phyloP scores from a whole-genome alignment of 2,113 vertebrate species.

The Glaucidium brasilianum region DNA sequence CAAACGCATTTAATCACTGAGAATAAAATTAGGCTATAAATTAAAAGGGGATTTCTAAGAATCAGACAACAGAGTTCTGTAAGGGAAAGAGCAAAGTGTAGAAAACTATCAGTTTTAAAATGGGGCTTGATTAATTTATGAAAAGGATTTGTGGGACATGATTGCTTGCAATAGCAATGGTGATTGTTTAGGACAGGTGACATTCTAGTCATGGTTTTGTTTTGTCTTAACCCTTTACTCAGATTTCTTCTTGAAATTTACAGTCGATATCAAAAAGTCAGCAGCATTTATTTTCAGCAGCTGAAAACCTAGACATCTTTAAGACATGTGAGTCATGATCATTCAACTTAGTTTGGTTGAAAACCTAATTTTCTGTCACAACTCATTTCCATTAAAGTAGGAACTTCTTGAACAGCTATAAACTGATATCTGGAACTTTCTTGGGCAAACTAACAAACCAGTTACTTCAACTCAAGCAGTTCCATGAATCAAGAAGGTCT shows the following conservation, averaged over 20 bases:
- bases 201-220: neutral
- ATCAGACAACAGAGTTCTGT: neutral
- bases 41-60: constrained; percentile 40
- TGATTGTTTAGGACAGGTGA: neutral
- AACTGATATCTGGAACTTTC: neutral
- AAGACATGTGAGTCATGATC: neutral
- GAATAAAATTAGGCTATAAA: constrained; percentile 31
- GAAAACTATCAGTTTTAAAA: neutral
- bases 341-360: neutral
- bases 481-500: neutral
- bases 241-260: neutral
- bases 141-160: neutral
- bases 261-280: neutral
- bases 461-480: neutral
- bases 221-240: neutral
- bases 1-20: constrained; percentile 35
- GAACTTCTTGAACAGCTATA: neutral
- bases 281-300: neutral
- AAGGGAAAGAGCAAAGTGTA: neutral
- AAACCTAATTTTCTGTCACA: neutral
- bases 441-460: neutral
- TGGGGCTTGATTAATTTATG: neutral
- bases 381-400: neutral
- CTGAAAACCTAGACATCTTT: neutral
- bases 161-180: neutral